Conservation (phyloP, 1,140 invertebrate species). For the Periplaneta americana region DNA sequence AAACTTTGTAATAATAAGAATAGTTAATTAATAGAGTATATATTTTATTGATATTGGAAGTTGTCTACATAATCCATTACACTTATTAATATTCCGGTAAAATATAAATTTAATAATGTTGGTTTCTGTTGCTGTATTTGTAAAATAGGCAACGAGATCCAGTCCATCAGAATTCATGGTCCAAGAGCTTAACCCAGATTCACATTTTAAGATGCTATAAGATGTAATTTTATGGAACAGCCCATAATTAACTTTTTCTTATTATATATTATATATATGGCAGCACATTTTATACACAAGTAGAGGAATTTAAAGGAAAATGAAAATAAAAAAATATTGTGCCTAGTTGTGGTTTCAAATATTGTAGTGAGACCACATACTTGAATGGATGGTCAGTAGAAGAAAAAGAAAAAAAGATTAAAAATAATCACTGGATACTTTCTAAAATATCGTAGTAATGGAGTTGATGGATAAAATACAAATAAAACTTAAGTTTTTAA, state of each 20-base stretch:
- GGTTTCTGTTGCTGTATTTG: not conserved
- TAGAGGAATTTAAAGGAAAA: not conserved
- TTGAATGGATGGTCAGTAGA: slow-evolving; percentile 10
- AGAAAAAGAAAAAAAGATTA: not conserved
- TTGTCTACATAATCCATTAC: not conserved
- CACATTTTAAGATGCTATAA: not conserved
- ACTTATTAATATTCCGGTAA: not conserved
- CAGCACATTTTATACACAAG: slow-evolving; percentile 11
- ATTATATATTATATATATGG: slow-evolving; percentile 9
- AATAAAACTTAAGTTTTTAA: not conserved
- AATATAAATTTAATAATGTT: not conserved
- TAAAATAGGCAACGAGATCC: not conserved
- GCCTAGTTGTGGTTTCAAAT: slow-evolving; percentile 11
- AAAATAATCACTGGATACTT: slow-evolving; percentile 7
- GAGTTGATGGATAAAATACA: not conserved
- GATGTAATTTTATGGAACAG: slow-evolving; percentile 1
- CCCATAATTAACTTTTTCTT: slow-evolving; percentile 7
- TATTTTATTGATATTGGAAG: no score
- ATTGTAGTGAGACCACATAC: slow-evolving; percentile 10
- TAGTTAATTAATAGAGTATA: no score
- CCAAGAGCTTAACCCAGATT: not conserved
- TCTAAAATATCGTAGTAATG: slow-evolving; percentile 10
- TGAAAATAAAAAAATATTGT: slow-evolving; percentile 3
- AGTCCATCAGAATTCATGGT: not conserved
- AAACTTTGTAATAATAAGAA: no score